phyloP scores from a whole-genome alignment of 37 sponge, comb jelly and placozoan species.

The Agelas oroides region DNA sequence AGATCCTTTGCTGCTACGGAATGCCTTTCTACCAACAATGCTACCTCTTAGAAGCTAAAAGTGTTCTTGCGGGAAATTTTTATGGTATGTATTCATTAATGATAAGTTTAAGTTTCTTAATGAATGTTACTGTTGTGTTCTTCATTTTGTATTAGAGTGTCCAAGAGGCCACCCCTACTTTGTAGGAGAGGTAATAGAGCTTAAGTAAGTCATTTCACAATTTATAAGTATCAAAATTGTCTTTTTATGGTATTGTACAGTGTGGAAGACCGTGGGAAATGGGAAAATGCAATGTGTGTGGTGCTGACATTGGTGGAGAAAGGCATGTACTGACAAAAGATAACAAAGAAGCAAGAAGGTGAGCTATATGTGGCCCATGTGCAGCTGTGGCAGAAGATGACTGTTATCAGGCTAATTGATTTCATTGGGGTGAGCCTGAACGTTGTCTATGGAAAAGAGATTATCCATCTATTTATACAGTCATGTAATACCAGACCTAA shows the following conservation, averaged over 20 bases:
- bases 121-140: too few relatives aligned
- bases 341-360: constrained; percentile 56
- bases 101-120: too few relatives aligned
- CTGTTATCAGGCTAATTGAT: too few relatives aligned
- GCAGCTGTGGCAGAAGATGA: too few relatives aligned
- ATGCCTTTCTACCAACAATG: constrained; percentile 72
- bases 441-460: too few relatives aligned
- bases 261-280: constrained; percentile 49
- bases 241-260: constrained; percentile 8
- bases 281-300: constrained; percentile 44
- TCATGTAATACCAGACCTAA: too few relatives aligned
- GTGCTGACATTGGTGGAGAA: constrained; percentile 40
- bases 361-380: too few relatives aligned
- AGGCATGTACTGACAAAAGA: constrained; percentile 15
- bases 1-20: constrained; percentile 36
- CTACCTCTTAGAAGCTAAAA: constrained; percentile 45
- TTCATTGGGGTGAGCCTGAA: too few relatives aligned
- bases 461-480: too few relatives aligned
- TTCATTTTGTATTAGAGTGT: too few relatives aligned
- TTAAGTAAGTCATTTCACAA: too few relatives aligned
- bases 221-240: neutral
- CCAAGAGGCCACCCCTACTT: constrained; percentile 80
- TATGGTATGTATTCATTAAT: constrained; percentile 31
- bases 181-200: constrained; percentile 65
- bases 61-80: constrained; percentile 44